Conservation (phyloP, 1,140 invertebrate species). For the Drosophila ercepeae region DNA sequence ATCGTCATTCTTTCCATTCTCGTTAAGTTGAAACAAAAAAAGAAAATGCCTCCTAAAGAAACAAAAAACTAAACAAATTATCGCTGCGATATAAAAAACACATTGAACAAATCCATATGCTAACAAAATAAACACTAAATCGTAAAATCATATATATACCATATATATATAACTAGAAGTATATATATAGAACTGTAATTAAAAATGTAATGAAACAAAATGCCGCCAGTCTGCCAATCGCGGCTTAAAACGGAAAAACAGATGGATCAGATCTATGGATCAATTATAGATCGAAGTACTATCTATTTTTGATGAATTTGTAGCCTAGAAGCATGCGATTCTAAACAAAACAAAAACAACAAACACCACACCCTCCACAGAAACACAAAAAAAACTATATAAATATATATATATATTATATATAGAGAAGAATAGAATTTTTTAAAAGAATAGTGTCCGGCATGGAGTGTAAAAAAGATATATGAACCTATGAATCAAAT, state of each 20-base stretch:
- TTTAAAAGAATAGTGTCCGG: constrained; percentile 17
- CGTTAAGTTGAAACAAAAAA: constrained; percentile 19
- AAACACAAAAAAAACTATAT: constrained; percentile 26
- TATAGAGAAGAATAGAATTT: constrained; percentile 17
- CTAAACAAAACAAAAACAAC: constrained; percentile 2
- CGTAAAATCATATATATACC: constrained; percentile 13
- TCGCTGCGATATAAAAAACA: constrained; percentile 76
- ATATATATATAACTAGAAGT: constrained; percentile 11
- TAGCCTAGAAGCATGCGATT: constrained; percentile 39
- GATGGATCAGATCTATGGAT: constrained; percentile 2
- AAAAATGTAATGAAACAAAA: not conserved
- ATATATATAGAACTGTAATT: constrained; percentile 43
- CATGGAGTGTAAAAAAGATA: constrained; percentile 30
- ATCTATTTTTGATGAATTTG: constrained; percentile 47
- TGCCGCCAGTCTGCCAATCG: constrained; percentile 48
- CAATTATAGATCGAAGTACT: constrained; percentile 10
- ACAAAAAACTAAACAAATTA: constrained; percentile 52
- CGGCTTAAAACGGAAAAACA: constrained; percentile 21
- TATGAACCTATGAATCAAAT: constrained; percentile 29
- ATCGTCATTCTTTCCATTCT: constrained; percentile 29
- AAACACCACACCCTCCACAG: constrained; percentile 2
- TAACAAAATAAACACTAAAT: constrained; percentile 20
- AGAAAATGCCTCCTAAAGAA: constrained; percentile 12
- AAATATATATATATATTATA: constrained; percentile 20
- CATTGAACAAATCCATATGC: constrained; percentile 62